Conservation (phyloP, 53 echinoderm and acorn worm species). For the Glandiceps talaboti region DNA sequence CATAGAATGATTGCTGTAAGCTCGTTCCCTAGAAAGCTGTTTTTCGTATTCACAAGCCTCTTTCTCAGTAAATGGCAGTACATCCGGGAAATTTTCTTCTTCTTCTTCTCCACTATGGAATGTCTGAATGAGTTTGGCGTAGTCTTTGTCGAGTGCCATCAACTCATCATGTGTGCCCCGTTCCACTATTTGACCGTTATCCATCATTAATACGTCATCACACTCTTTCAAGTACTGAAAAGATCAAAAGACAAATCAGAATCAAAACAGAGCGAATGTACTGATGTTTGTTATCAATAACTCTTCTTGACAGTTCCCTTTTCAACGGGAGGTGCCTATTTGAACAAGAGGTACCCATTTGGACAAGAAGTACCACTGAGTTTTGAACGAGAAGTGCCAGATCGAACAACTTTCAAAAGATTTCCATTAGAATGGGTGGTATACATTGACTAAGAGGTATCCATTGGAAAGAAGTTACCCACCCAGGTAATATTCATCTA, state of each 20-base stretch:
- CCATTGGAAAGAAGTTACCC: too few relatives aligned
- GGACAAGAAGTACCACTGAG: too few relatives aligned
- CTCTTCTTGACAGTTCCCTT: too few relatives aligned
- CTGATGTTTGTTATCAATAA: too few relatives aligned
- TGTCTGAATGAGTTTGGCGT: conserved; percentile 66
- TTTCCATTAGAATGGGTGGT: too few relatives aligned
- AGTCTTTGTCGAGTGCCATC: conserved; percentile 48
- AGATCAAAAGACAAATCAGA: neutral
- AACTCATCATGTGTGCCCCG: conserved; percentile 67
- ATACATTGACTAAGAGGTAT: too few relatives aligned
- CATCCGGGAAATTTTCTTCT: conserved; percentile 24
- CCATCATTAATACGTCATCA: conserved; percentile 63
- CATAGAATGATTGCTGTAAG: conserved; percentile 23
- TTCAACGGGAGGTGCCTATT: too few relatives aligned
- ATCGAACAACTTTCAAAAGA: too few relatives aligned
- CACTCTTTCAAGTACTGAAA: conserved; percentile 83
- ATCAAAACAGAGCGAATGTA: too few relatives aligned
- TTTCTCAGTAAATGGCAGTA: conserved; percentile 11
- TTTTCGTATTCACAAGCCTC: conserved; percentile 21
- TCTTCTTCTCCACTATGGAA: conserved; percentile 72
- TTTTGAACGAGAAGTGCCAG: too few relatives aligned
- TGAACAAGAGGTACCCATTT: too few relatives aligned
- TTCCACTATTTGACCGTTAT: conserved; percentile 71
- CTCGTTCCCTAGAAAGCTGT: conserved; percentile 28
- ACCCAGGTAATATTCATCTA: too few relatives aligned